phyloP scores from a whole-genome alignment of 2,797 vertebrate genomes.

The Notoglanidium macrostoma region DNA sequence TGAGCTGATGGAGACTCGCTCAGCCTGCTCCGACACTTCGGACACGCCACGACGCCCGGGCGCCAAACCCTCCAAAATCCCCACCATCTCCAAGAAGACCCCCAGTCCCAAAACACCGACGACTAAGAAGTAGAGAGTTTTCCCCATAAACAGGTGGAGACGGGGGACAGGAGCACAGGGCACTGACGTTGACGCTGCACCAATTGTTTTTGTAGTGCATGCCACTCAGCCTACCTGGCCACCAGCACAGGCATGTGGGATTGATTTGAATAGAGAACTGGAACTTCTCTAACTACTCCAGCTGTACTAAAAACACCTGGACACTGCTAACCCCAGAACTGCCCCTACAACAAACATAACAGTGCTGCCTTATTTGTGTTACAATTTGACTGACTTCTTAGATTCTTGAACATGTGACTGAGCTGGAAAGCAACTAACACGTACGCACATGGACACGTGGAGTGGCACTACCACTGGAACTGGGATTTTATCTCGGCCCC shows the following conservation, averaged over 20 bases:
- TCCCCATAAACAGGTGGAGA: conserved; percentile 38
- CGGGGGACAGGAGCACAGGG: conserved; percentile 22
- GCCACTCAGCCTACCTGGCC: neutral
- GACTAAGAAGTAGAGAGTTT: conserved; percentile 81
- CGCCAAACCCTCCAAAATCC: conserved; percentile 90
- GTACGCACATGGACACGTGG: conserved; percentile 47
- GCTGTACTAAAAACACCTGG: conserved; percentile 21
- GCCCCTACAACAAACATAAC: conserved; percentile 45
- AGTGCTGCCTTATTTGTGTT: conserved; percentile 79
- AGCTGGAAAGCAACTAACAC: conserved; percentile 58
- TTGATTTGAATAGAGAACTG: conserved; percentile 26
- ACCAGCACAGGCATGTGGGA: conserved; percentile 31
- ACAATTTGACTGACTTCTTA: conserved; percentile 55
- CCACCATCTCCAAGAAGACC: conserved; percentile 93
- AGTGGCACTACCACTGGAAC: conserved; percentile 29
- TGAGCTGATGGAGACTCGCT: conserved; percentile 90
- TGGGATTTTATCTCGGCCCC: conserved; percentile 18
- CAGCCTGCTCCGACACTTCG: conserved; percentile 92
- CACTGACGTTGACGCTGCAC: conserved; percentile 12
- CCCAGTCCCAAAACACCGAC: conserved; percentile 85
- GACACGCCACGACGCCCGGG: conserved; percentile 88
- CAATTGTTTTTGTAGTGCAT: conserved; percentile 48
- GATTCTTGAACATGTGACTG: conserved; percentile 49
- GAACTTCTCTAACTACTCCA: conserved; percentile 17
- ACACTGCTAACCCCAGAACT: conserved; percentile 50